Evolutionary conservation across 2,113 vertebrate genomes (phyloP).

Genomic region (Callaeas wilsoni): DNA sequence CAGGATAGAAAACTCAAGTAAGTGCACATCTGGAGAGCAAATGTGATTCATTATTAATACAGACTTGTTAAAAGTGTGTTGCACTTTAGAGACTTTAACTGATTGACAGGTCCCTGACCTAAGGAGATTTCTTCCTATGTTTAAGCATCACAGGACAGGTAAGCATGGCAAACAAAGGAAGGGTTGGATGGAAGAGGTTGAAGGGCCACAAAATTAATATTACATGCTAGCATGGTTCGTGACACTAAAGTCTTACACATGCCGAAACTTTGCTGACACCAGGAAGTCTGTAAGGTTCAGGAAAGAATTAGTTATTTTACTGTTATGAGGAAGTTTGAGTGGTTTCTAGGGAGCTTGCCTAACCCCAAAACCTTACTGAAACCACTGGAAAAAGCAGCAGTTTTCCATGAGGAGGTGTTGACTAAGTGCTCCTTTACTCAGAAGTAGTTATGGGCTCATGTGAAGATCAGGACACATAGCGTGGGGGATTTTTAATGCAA

Average conservation of each 20-base stretch:
- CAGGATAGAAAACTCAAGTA: neutral
- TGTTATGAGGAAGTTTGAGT: neutral
- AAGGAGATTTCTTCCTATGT: neutral
- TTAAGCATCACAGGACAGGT: neutral
- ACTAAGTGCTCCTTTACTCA: neutral
- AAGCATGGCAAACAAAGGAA: neutral
- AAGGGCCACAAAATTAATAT: neutral
- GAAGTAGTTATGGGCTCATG: neutral
- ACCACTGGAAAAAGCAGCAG: neutral
- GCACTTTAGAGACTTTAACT: neutral
- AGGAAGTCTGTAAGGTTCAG: neutral
- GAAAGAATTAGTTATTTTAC: neutral
- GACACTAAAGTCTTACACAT: neutral
- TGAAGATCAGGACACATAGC: neutral
- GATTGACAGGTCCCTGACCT: neutral
- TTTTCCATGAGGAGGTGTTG: neutral
- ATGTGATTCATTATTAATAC: slow-evolving; percentile 3
- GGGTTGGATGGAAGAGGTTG: neutral
- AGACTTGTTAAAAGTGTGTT: neutral
- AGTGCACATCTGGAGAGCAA: neutral
- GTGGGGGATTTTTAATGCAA: neutral
- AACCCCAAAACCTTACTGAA: neutral
- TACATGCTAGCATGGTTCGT: neutral
- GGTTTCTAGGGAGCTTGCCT: neutral
- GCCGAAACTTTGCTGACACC: neutral